Base-by-base conservation (phyloP, 1,140 invertebrate genomes). In the Dendrolimus punctatus region DNA sequence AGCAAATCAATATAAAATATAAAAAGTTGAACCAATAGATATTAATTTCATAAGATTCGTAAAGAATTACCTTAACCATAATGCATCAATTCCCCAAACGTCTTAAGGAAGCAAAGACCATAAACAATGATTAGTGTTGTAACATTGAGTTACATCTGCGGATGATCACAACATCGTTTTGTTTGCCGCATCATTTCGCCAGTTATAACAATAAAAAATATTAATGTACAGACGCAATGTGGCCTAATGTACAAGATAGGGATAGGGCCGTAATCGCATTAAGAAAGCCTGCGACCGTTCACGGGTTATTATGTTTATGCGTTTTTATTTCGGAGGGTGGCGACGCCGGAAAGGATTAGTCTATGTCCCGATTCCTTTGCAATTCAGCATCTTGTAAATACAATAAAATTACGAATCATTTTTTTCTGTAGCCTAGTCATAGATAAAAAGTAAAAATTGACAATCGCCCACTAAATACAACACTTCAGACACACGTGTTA, bases 121-220 rank as follows among this genome's bases (percentile, higher is more conserved):
- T 23, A 23, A 23, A 23, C 23, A 23, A 23, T 23, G 23, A 23
- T 23, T 23, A 23, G 23, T 23, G 23, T 23, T 23, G 23, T 23
- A 23, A 23, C 23, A 23, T 23, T 23, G 23, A 23, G 23, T 23
- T 42, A 51, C 66, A 62, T 69, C 63, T 63, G 57, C 47, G 51
- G 39, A 52, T 43, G 41, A 64, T 71, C 66, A 62, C 76, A 73
- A 76, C 73, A 70, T 69, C 64, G 64, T 60, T 73, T 79, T 81
- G 74, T 80, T 79, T 79, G 70, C 71, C 74, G 71, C 71, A 65
- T 73, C 73, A 78, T 80, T 78, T 74, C 76, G 66, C 65, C 53
- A 45, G 58, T 53, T 52, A 69, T 66, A 62, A 75, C 64, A 74
- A 80, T 78, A 82, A 82, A 82, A 76, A 80, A 75, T 73, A 73